These are phyloP conservation scores for Tineola bisselliella DNA, from an alignment of 2,888 invertebrate genomes.

Conservation along the genomic window DNA sequence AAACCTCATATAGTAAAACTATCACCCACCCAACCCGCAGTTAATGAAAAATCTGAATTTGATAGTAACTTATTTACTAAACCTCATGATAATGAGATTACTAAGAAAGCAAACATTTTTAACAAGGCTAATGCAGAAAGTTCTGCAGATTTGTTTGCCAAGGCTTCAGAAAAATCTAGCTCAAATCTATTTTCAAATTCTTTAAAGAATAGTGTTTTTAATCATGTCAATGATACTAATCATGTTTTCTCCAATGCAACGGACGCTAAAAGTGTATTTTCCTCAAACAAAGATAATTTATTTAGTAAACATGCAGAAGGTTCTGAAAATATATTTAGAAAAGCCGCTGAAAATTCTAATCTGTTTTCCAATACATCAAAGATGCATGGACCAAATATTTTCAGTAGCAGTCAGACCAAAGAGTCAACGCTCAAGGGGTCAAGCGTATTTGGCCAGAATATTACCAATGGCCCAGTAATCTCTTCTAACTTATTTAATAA, in stretches of 20 bases:
- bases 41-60: neutral
- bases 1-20: constrained; percentile 27
- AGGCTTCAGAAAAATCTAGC: neutral
- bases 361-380: neutral
- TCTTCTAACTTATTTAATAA: constrained; percentile 31
- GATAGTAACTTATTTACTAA: neutral
- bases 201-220: constrained; percentile 12
- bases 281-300: constrained; percentile 16
- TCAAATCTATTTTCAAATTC: constrained; percentile 20
- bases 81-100: neutral
- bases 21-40: neutral
- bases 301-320: constrained; percentile 15
- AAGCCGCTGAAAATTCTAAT: constrained; percentile 17
- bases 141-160: neutral
- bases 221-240: constrained; percentile 13
- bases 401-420: constrained; percentile 31
- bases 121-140: constrained; percentile 16
- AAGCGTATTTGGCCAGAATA: constrained; percentile 7
- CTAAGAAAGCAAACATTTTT: constrained; percentile 18
- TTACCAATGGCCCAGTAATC: neutral
- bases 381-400: constrained; percentile 27
- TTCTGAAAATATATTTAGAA: constrained; percentile 22
- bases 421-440: constrained; percentile 10
- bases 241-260: constrained; percentile 12
- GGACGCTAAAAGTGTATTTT: constrained; percentile 13